Evolutionary conservation across 2,113 vertebrate species (phyloP).

Genomic region (Zosterops lateralis): DNA sequence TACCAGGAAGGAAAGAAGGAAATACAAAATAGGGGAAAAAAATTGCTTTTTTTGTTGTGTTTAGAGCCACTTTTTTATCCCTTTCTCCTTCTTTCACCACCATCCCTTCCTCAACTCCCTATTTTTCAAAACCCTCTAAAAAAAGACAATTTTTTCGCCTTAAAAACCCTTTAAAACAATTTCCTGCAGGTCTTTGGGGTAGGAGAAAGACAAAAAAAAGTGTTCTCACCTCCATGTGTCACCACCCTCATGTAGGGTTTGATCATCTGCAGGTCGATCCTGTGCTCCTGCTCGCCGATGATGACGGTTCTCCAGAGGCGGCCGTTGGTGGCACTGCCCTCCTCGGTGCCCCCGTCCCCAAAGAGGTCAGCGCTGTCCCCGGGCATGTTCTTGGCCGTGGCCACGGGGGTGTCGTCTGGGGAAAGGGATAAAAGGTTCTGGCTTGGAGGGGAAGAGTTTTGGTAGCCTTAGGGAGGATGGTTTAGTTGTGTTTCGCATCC

Average conservation of each 20-base stretch:
- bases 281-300: constrained; percentile 94
- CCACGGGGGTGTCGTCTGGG: constrained; percentile 91
- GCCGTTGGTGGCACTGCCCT: constrained; percentile 79
- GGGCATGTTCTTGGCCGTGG: constrained; percentile 89
- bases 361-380: constrained; percentile 75
- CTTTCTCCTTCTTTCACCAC: no score
- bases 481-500: no score
- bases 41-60: no score
- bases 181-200: no score
- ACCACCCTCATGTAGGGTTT: constrained; percentile 93
- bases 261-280: constrained; percentile 97
- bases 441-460: background rate
- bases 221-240: constrained; percentile 89
- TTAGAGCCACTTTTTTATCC: no score
- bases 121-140: no score
- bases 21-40: no score
- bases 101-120: no score
- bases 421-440: background rate
- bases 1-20: no score
- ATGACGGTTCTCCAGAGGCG: constrained; percentile 94
- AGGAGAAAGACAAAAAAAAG: no score
- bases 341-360: constrained; percentile 69
- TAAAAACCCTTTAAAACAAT: no score
- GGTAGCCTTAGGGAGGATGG: fast-evolving
- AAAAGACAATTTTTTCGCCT: no score